Conservation (phyloP, 2,797 vertebrate species). For the Pseudomugil gertrudae region DNA sequence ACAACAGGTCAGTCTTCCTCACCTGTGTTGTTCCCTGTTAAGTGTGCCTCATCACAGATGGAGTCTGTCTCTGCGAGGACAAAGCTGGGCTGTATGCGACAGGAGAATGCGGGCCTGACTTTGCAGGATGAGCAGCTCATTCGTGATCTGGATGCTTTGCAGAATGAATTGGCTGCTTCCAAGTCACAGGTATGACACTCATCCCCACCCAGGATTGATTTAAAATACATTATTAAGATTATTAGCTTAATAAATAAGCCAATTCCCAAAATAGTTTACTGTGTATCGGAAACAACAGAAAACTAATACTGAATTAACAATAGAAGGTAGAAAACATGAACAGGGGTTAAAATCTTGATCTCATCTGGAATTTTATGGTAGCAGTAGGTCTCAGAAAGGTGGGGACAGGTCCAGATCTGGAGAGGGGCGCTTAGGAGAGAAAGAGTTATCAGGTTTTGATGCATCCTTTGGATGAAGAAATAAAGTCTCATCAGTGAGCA, state of each 20-base stretch:
- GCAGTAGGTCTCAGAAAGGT: no score
- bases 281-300: not conserved
- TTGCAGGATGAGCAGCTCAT: constrained; percentile 83
- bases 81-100: constrained; percentile 76
- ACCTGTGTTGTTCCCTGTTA: not conserved
- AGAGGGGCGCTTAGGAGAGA: no score
- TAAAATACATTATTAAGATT: not conserved
- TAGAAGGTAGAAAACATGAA: no score
- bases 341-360: no score
- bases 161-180: constrained; percentile 79
- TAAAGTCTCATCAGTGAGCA: no score
- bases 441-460: no score
- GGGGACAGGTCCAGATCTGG: no score
- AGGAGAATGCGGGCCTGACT: constrained; percentile 84
- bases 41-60: constrained; percentile 63
- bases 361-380: no score
- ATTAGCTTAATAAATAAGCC: not conserved
- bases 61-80: constrained; percentile 77
- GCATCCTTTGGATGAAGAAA: no score
- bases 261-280: no score
- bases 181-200: constrained; percentile 76
- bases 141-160: constrained; percentile 79
- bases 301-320: no score
- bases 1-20: not conserved
- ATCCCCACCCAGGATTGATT: not conserved